A percentile compares a stretch with the other conserved stretches of the same genome.
These are phyloP conservation scores for Eupithecia centaureata DNA, from an alignment of 2,888 invertebrate species.

Conservation along the genomic window DNA sequence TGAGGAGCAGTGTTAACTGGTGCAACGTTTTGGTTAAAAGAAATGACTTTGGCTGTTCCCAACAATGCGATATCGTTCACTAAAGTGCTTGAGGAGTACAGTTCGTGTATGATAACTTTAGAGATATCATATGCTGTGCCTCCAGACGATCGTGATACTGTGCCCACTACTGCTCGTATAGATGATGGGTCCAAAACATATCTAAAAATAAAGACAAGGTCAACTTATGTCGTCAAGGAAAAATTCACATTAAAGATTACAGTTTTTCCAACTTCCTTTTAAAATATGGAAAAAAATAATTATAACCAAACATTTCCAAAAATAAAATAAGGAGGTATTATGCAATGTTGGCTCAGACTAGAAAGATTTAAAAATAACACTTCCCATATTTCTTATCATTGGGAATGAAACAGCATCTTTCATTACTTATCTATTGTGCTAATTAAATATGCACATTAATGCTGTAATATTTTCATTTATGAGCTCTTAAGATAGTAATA, in stretches of 20 bases:
- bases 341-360: not conserved
- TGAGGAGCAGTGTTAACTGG: conserved; percentile 58
- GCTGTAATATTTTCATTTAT: not conserved
- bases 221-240: not conserved
- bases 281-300: not conserved
- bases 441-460: not conserved
- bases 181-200: conserved; percentile 52
- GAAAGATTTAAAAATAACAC: not conserved
- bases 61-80: conserved; percentile 72
- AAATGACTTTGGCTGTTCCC: conserved; percentile 55
- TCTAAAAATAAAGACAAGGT: conserved; percentile 50
- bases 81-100: conserved; percentile 58
- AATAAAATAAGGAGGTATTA: not conserved
- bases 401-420: not conserved
- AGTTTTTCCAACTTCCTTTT: too few species aligned
- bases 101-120: conserved; percentile 58
- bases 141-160: conserved; percentile 59
- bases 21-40: conserved; percentile 54
- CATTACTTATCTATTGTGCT: conserved; percentile 9
- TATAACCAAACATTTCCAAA: not conserved
- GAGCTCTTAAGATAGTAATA: not conserved
- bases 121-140: conserved; percentile 63
- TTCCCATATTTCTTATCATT: not conserved
- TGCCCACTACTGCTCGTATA: conserved; percentile 65
- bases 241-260: not conserved